Conservation (phyloP, 2,888 invertebrate species). For the Coelogynopora nodosa region DNA sequence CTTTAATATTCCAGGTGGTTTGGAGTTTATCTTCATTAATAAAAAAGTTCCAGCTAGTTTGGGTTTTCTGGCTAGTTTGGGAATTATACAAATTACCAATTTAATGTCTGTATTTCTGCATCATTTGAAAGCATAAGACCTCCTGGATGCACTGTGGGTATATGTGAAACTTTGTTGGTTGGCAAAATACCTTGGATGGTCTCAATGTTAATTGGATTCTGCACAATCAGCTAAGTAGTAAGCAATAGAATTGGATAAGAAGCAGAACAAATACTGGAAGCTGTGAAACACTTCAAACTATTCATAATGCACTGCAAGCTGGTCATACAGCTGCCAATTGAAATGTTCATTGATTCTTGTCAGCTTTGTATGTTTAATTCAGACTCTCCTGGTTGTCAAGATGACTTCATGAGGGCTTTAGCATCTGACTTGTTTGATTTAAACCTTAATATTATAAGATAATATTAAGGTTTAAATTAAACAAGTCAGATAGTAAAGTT, state of each 20-base stretch:
- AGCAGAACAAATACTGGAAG: constrained; percentile 20
- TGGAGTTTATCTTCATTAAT: too few relatives aligned
- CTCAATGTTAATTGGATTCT: constrained; percentile 1
- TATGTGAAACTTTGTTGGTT: not conserved
- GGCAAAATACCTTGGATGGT: constrained; percentile 25
- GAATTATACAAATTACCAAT: too few relatives aligned
- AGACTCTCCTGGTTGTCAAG: not conserved
- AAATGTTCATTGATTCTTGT: constrained; percentile 9
- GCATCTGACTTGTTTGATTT: constrained; percentile 9
- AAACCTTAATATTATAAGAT: not conserved
- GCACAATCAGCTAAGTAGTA: not conserved
- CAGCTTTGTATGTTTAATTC: constrained; percentile 26
- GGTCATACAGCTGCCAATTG: constrained; percentile 25
- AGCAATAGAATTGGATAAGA: constrained; percentile 18
- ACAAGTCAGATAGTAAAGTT: too few relatives aligned
- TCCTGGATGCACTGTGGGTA: constrained; percentile 11
- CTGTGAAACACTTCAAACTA: constrained; percentile 25
- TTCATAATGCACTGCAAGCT: constrained; percentile 15
- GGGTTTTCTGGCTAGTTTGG: too few relatives aligned
- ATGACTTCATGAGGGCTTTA: not conserved
- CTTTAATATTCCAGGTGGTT: too few relatives aligned
- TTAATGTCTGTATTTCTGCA: constrained; percentile 20
- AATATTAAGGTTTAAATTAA: too few relatives aligned
- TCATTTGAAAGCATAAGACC: constrained; percentile 15
- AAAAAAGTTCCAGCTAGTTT: too few relatives aligned